phyloP scores from a whole-genome alignment of 2,113 vertebrate species.

The Hippotragus niger region DNA sequence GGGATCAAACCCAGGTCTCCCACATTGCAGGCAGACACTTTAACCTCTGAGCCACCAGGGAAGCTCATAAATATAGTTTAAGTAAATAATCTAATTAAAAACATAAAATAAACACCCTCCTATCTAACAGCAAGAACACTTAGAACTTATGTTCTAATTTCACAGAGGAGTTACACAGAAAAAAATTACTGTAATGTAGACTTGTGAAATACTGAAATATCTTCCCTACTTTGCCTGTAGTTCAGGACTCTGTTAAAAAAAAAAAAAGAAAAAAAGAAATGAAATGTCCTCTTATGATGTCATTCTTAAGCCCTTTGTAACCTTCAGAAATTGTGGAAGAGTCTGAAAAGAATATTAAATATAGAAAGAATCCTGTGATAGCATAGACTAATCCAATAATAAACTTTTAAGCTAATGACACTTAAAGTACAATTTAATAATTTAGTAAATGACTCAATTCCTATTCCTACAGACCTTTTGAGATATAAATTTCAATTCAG shows the following conservation, averaged over 20 bases:
- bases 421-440: conserved; percentile 51
- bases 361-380: neutral
- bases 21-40: too few species aligned
- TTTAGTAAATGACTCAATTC: conserved; percentile 55
- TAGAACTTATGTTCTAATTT: neutral
- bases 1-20: too few species aligned
- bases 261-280: neutral
- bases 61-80: neutral
- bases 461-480: conserved; percentile 8
- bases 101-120: neutral
- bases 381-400: conserved; percentile 44
- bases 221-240: neutral
- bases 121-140: neutral
- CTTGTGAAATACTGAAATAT: neutral
- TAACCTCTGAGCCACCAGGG: too few species aligned
- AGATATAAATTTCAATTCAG: conserved; percentile 45
- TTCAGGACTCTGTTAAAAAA: neutral
- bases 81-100: neutral
- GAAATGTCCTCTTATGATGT: neutral
- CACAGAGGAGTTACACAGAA: neutral
- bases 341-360: conserved; percentile 22
- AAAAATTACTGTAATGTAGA: neutral
- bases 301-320: conserved; percentile 4
- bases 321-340: neutral
- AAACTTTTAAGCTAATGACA: conserved; percentile 53